Evolutionary conservation across 2,888 invertebrate genomes (phyloP).

Genomic region (Drosophila emarginata): DNA sequence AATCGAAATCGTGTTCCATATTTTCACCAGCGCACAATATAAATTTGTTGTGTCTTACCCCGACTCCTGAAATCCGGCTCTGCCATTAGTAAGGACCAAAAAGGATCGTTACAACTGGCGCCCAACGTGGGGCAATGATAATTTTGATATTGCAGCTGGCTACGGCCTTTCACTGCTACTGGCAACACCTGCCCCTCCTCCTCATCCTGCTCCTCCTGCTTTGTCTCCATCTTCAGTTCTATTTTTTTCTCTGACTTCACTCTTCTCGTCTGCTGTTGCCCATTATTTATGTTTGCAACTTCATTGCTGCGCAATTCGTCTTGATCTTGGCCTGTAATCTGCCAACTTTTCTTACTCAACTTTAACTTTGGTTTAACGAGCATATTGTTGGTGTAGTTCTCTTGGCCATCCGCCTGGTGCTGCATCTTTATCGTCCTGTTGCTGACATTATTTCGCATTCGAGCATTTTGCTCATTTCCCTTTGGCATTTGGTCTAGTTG

Average conservation of each 20-base stretch:
- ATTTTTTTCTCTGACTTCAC: neutral
- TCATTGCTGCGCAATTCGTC: constrained; percentile 74
- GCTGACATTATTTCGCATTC: constrained; percentile 53
- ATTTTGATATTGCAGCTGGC: constrained; percentile 72
- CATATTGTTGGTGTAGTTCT: constrained; percentile 64
- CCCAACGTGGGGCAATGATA: constrained; percentile 83
- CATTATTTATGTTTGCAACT: constrained; percentile 77
- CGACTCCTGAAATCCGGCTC: too few species aligned
- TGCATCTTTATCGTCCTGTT: constrained; percentile 46
- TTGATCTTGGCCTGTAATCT: constrained; percentile 73
- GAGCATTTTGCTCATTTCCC: constrained; percentile 60
- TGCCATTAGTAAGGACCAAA: too few species aligned
- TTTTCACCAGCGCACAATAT: too few species aligned
- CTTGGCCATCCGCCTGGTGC: constrained; percentile 20
- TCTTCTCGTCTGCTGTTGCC: constrained; percentile 49
- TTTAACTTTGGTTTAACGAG: constrained; percentile 80
- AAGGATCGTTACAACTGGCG: too few species aligned
- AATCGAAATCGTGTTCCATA: too few species aligned
- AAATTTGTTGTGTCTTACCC: too few species aligned
- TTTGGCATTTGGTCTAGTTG: constrained; percentile 46
- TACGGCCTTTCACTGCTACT: constrained; percentile 29
- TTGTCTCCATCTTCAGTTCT: too few species aligned
- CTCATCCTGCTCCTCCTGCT: constrained; percentile 28
- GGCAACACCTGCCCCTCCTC: constrained; percentile 49
- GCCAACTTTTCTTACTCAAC: constrained; percentile 79